Conservation (phyloP, 1,140 invertebrate species). For the Nautilus pompilius region DNA sequence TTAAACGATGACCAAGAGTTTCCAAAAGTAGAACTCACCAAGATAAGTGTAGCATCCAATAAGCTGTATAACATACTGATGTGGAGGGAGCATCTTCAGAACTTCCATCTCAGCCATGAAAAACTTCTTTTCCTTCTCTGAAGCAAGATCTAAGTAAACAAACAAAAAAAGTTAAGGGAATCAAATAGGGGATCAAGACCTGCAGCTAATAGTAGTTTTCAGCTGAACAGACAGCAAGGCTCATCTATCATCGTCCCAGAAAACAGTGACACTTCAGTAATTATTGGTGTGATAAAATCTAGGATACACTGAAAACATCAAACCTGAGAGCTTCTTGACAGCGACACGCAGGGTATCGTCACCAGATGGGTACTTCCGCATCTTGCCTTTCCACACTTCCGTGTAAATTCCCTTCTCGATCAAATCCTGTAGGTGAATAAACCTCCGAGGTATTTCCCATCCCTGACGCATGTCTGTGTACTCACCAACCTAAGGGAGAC, state of each 20-base stretch:
- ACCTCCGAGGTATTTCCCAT: slow-evolving; percentile 45
- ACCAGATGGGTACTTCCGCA: slow-evolving; percentile 35
- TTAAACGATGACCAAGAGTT: too few species aligned
- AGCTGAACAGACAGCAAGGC: background rate
- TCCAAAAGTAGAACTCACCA: too few species aligned
- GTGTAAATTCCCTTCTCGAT: slow-evolving; percentile 39
- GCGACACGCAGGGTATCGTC: slow-evolving; percentile 41
- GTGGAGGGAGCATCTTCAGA: slow-evolving; percentile 79
- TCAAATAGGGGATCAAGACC: background rate
- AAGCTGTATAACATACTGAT: slow-evolving; percentile 76
- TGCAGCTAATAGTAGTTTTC: background rate
- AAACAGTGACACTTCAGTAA: too few species aligned
- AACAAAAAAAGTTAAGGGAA: background rate
- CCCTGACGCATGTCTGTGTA: slow-evolving; percentile 37
- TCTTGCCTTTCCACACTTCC: slow-evolving; percentile 47
- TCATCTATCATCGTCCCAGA: background rate
- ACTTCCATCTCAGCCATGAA: slow-evolving; percentile 83
- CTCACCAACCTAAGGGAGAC: too few species aligned
- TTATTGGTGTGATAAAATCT: too few species aligned
- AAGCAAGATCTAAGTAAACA: slow-evolving; percentile 71
- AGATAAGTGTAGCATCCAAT: slow-evolving; percentile 78
- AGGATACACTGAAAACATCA: too few species aligned
- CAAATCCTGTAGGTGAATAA: slow-evolving; percentile 36
- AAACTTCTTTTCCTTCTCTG: slow-evolving; percentile 82
- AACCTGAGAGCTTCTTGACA: slow-evolving; percentile 42